A percentile compares a stretch with the other conserved stretches of the same genome.
Conservation (phyloP, 2,888 invertebrate genomes). For the Drosophila demipolita region DNA sequence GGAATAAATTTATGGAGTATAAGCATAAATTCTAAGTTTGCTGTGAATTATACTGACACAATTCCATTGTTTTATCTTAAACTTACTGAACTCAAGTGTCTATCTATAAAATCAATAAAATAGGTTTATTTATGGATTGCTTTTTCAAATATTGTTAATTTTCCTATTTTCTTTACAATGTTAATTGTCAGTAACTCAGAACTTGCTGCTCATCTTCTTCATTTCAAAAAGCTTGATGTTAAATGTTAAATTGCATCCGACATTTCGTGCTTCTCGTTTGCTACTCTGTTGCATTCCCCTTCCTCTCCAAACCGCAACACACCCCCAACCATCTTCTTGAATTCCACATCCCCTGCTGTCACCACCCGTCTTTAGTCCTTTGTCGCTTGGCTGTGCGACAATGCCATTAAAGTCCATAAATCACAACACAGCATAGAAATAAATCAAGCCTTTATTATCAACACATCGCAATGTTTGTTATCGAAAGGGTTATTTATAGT, state of each 20-base stretch:
- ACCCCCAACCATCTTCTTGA: not conserved
- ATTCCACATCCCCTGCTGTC: not conserved
- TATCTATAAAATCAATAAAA: not conserved
- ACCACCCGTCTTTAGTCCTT: conserved; percentile 4
- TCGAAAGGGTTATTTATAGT: conserved; percentile 80
- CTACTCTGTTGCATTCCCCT: conserved; percentile 7
- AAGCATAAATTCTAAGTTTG: conserved; percentile 19
- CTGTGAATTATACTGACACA: not conserved
- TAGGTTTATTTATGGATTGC: not conserved
- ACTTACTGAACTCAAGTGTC: not conserved
- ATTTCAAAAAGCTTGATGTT: conserved; percentile 22
- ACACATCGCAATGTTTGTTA: conserved; percentile 81
- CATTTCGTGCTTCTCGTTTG: not conserved
- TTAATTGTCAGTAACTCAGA: not conserved
- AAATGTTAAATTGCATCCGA: conserved; percentile 48
- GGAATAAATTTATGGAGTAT: conserved; percentile 31
- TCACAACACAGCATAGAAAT: conserved; percentile 78
- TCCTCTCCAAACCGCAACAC: conserved; percentile 2
- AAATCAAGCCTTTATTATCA: conserved; percentile 80
- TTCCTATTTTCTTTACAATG: not conserved
- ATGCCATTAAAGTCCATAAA: conserved; percentile 77
- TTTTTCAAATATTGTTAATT: not conserved
- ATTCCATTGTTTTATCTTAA: not conserved
- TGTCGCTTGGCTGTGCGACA: conserved; percentile 34
- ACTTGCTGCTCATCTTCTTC: not conserved